Conservation (phyloP, 2,113 vertebrate genomes). For the Cottus gobio region DNA sequence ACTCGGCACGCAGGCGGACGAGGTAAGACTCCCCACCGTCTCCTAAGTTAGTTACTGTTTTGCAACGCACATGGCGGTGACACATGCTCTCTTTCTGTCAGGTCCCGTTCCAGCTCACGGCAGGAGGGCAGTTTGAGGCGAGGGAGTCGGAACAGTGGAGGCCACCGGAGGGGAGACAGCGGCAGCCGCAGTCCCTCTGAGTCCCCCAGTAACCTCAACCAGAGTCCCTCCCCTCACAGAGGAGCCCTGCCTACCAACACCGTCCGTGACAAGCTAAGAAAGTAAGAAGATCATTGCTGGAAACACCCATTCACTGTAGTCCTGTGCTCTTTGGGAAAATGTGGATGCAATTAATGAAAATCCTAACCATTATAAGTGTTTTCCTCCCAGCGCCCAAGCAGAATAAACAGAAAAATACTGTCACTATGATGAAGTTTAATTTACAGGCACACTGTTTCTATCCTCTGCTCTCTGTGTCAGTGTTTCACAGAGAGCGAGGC, state of each 20-base stretch:
- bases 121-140: slow-evolving; percentile 85
- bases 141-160: slow-evolving; percentile 78
- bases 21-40: slow-evolving; percentile 60
- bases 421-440: not conserved
- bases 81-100: not conserved
- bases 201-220: slow-evolving; percentile 80
- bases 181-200: slow-evolving; percentile 85
- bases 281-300: slow-evolving; percentile 77
- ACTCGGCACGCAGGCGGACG: slow-evolving; percentile 74
- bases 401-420: not conserved
- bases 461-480: not conserved
- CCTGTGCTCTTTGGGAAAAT: not conserved
- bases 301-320: not conserved
- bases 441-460: not conserved
- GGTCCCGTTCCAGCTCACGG: slow-evolving; percentile 87
- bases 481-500: not conserved
- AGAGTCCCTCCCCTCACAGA: slow-evolving; percentile 85
- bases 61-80: fast-evolving
- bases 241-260: slow-evolving; percentile 78
- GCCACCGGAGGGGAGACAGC: slow-evolving; percentile 81
- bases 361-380: not conserved
- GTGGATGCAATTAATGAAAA: not conserved
- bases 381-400: not conserved
- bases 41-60: fast-evolving
- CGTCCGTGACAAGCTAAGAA: slow-evolving; percentile 93